These are phyloP conservation scores for Drosophila anomalata DNA, from an alignment of 2,888 invertebrate species.

Conservation along the genomic window DNA sequence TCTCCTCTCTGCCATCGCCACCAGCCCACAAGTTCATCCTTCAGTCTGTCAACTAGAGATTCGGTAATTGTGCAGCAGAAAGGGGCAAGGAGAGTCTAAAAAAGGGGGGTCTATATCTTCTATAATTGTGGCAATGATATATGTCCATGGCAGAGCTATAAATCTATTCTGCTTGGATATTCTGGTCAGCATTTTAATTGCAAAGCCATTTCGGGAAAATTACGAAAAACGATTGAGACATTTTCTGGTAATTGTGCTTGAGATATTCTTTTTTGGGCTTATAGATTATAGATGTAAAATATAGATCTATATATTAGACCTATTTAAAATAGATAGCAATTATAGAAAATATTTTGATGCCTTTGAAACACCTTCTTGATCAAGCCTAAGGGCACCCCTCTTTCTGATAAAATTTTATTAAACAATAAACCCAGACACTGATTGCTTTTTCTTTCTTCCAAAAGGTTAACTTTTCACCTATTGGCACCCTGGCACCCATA, in stretches of 20 bases:
- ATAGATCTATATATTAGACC: too few relatives aligned
- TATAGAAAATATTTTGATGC: too few relatives aligned
- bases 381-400: too few relatives aligned
- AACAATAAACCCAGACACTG: too few relatives aligned
- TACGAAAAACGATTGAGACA: neutral
- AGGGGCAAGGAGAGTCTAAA: neutral
- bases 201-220: neutral
- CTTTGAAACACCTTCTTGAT: too few relatives aligned
- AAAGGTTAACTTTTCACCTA: neutral
- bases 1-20: neutral
- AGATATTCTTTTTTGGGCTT: neutral
- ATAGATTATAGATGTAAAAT: neutral
- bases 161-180: conserved; percentile 18
- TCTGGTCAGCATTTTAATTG: conserved; percentile 17
- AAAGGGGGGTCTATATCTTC: neutral
- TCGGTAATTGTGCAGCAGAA: conserved; percentile 25
- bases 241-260: neutral
- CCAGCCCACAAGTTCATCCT: conserved; percentile 22
- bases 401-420: too few relatives aligned
- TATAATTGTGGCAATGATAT: conserved; percentile 25
- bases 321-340: too few relatives aligned
- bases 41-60: conserved; percentile 38
- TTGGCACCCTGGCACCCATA: neutral
- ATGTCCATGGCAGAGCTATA: conserved; percentile 8
- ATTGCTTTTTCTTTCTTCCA: neutral